phyloP scores from a whole-genome alignment of 2,113 vertebrate species.

The Bostrychus sinensis region DNA sequence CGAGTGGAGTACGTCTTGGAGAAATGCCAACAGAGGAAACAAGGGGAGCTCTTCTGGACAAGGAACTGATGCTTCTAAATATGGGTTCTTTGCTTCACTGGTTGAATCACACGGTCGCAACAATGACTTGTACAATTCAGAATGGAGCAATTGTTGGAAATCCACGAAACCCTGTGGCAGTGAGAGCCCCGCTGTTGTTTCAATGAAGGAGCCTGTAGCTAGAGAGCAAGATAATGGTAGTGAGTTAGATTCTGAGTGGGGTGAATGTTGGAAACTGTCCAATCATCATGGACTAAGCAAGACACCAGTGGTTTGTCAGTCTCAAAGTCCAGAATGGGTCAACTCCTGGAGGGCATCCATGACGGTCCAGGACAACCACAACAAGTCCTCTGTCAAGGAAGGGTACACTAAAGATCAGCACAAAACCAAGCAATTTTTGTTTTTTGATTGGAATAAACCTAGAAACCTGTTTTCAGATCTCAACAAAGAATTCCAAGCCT shows the following conservation, averaged over 20 bases:
- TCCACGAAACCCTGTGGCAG: slow-evolving; percentile 43
- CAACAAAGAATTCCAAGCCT: slow-evolving; percentile 8
- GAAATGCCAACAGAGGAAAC: slow-evolving; percentile 19
- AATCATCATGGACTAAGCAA: slow-evolving; percentile 38
- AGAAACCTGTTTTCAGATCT: slow-evolving; percentile 24
- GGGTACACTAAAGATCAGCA: not conserved
- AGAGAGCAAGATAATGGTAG: not conserved
- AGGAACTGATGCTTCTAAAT: not conserved
- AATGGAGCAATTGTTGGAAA: slow-evolving; percentile 66
- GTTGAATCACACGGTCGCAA: slow-evolving; percentile 30
- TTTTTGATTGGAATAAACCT: slow-evolving; percentile 19
- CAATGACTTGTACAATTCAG: slow-evolving; percentile 33
- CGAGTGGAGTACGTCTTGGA: slow-evolving; percentile 69
- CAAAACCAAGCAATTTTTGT: not conserved
- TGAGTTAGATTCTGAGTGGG: slow-evolving; percentile 26
- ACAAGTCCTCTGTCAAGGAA: not conserved
- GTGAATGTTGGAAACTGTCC: slow-evolving; percentile 54
- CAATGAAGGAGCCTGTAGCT: not conserved
- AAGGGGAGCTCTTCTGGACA: not conserved
- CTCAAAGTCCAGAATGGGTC: slow-evolving; percentile 32
- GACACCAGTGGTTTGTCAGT: not conserved
- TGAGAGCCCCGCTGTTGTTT: not conserved
- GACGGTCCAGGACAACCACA: slow-evolving; percentile 10
- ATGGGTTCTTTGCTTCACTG: slow-evolving; percentile 28
- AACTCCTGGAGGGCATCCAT: slow-evolving; percentile 50